Base-by-base conservation (phyloP, 2,797 vertebrate genomes). In the Chloroceryle inda region DNA sequence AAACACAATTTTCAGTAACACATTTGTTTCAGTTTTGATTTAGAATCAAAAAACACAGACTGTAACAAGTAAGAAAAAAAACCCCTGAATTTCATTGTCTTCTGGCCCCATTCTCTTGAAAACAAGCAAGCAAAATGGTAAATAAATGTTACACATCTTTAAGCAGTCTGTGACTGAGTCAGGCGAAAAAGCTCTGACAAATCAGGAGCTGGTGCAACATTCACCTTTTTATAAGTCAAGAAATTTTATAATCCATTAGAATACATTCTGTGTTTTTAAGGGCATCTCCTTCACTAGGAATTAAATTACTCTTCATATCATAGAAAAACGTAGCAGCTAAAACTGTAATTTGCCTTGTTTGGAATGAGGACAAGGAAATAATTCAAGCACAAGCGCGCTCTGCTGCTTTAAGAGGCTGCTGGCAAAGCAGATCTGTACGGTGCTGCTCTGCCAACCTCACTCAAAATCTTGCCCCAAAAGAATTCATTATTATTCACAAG, bases 401-500 rank as follows among this genome's bases (percentile, higher is more conserved):
- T 89, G 69, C 75, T 72, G 38, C 91, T 92, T 95, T 91, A 91
- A 74, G 66, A 92, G 73, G 55, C 8, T 78, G 66, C 53, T 94
- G 89, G 92, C 87, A 94, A 92, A 92, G 82, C 78, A 88, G 71
- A 58, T 47, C 68, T 69, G 53, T 9, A 47, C 69, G 69, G 72
- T 35, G 50, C 20, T 29, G 87, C 69, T 86, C 76, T 81, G 92
- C 76, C 76, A 92, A 86, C 50, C 66, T 27, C 66, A 88, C 33
- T 61, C 53, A 74, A 53, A 94, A 62, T 50, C 92, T 94, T 3
- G 7, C 26, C 77, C 63, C 77, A 33, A 24, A 83, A 56, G 37
- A 89, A 73, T 78, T 80, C 21, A 40, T 92, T 92, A 86, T 80
- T 91, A 77, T 67, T 82, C 82, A 83, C 82, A 86, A 85, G 82